Base-by-base conservation (phyloP, 2,888 invertebrate species). In the Cinara cedri region DNA sequence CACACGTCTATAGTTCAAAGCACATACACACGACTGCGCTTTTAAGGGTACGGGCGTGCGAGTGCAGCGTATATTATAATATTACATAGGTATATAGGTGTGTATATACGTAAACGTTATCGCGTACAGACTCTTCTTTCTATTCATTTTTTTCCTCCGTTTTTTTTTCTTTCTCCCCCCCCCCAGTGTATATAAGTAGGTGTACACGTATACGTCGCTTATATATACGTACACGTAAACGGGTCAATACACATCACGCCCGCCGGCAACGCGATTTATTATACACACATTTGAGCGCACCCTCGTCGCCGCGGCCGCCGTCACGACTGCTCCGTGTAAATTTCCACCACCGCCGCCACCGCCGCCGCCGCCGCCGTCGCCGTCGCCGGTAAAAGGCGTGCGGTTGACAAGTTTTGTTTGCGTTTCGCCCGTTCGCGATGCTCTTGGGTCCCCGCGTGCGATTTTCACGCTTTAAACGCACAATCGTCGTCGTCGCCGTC, bases 321-420 rank as follows among this genome's bases (percentile, higher is more conserved):
- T n/a, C n/a, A n/a, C n/a, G n/a, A n/a, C n/a, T n/a, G 19, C 19
- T 21, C 34, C 24, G 65, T 75, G 65, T 65, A 75, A 75, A 65
- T 75, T 72, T 60, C 19, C 44, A 42, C 54, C 3, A 3, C 24
- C 24, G 19, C 60, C 49, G 8, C 44, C 44, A n/a, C 60, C 62
- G 78, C 26, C n/a, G n/a, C n/a, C n/a, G 13, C 42, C 55, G 26
- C 26, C 49, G n/a, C 54, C 3, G 9, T 42, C 24, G 19, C 60
- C 49, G 8, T 24, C 44, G 21, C 60, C 62, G 78, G 70, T 60
- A 70, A 78, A 78, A 78, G 14, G 46, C 55, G 70, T 78, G 78
- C 42, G 78, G 78, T 78, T 78, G 78, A 78, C 78, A 78, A 60
- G 78, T 70, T 49, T 62, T 70, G 78, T 78, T 60, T 66, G 76